A percentile compares a stretch with the other conserved stretches of the same genome.
These are phyloP conservation scores for Bombus balteatus DNA, from an alignment of 1,140 invertebrate species.

Conservation along the genomic window DNA sequence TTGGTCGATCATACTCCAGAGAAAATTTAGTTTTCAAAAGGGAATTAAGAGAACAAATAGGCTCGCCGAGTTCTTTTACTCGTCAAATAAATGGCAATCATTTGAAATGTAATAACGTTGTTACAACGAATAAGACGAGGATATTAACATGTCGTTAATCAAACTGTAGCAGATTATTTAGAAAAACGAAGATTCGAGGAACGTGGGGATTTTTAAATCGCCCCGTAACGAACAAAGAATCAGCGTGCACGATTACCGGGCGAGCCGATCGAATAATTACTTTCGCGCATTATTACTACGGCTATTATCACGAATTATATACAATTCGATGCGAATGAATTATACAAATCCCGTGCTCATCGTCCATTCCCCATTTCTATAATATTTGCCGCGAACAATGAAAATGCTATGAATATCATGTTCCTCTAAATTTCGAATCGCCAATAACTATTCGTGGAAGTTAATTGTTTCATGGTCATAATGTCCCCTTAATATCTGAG, in stretches of 20 bases:
- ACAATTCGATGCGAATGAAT: neutral
- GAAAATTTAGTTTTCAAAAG: neutral
- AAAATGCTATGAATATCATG: neutral
- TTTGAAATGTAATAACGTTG: no score
- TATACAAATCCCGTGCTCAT: neutral
- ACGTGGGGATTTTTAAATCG: neutral
- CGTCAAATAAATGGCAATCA: no score
- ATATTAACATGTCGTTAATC: no score
- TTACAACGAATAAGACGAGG: no score
- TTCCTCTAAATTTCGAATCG: neutral
- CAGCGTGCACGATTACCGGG: neutral
- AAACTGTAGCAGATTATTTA: no score
- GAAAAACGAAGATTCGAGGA: no score
- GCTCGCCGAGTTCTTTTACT: neutral
- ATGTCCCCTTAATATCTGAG: neutral
- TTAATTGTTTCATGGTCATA: constrained; percentile 3
- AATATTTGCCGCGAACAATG: neutral
- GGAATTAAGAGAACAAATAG: neutral
- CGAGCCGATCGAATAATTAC: neutral
- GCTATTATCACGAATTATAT: neutral
- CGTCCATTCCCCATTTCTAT: neutral
- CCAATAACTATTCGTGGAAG: neutral
- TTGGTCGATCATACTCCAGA: neutral
- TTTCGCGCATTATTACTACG: neutral
- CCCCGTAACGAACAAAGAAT: neutral